phyloP scores from a whole-genome alignment of 2,888 invertebrate genomes.

The Leptinotarsa rubiginosa region DNA sequence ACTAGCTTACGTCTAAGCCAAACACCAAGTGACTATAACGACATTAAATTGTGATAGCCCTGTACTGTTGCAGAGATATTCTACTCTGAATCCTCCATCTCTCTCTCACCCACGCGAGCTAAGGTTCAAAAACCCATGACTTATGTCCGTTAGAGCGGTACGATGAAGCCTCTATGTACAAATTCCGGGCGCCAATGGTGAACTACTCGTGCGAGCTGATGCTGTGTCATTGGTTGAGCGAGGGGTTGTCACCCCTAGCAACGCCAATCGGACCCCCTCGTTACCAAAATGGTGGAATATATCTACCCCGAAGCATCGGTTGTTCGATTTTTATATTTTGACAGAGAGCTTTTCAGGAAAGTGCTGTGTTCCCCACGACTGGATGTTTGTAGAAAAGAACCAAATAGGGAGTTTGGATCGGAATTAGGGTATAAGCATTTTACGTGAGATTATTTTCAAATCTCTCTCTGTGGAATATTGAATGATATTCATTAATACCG shows the following conservation, averaged over 20 bases:
- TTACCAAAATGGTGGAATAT: constrained; percentile 64
- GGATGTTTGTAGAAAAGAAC: constrained; percentile 39
- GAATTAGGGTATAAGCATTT: constrained; percentile 45
- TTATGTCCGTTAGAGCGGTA: constrained; percentile 54
- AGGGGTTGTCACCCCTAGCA: constrained; percentile 62
- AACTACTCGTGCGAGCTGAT: constrained; percentile 56
- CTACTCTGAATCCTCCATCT: constrained; percentile 42
- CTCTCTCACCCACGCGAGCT: constrained; percentile 40
- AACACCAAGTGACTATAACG: constrained; percentile 68
- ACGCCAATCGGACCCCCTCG: constrained; percentile 63
- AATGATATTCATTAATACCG: constrained; percentile 10
- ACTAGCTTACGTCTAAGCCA: constrained; percentile 68
- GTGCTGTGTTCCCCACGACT: constrained; percentile 55
- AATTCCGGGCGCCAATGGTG: constrained; percentile 56
- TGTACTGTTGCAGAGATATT: constrained; percentile 65
- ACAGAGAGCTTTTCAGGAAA: constrained; percentile 61
- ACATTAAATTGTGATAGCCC: constrained; percentile 68
- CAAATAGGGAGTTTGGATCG: constrained; percentile 36
- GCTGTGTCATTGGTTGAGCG: constrained; percentile 61
- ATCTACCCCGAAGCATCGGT: constrained; percentile 59
- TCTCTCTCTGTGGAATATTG: constrained; percentile 39
- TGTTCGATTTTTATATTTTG: constrained; percentile 67
- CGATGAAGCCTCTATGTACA: constrained; percentile 53
- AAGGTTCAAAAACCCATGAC: constrained; percentile 65
- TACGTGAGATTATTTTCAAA: constrained; percentile 47